Conservation (phyloP, 2,797 vertebrate genomes). For the Channallabes apus region DNA sequence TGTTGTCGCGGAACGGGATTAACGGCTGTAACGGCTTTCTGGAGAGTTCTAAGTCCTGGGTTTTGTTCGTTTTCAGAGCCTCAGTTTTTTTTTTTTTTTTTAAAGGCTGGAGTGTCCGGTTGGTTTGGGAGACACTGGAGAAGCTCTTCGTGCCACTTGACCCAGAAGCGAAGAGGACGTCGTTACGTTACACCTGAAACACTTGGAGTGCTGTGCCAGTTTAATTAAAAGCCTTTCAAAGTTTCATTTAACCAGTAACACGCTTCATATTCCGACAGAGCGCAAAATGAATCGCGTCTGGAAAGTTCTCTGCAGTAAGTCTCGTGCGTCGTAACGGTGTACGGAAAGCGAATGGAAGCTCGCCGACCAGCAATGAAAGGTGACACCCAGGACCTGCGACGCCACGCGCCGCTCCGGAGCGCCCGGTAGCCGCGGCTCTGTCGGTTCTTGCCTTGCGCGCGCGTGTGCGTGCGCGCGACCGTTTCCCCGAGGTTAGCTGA, state of each 20-base stretch:
- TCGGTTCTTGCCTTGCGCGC: constrained; percentile 11
- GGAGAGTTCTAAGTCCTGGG: not conserved
- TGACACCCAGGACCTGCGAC: constrained; percentile 61
- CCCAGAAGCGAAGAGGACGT: constrained; percentile 56
- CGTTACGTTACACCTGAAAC: constrained; percentile 1
- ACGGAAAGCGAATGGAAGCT: constrained; percentile 16
- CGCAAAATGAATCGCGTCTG: not conserved
- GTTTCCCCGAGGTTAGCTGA: constrained; percentile 46
- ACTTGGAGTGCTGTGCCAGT: not conserved
- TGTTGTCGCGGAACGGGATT: not conserved
- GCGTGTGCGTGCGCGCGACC: constrained; percentile 41
- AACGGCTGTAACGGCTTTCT: not conserved
- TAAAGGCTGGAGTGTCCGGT: constrained; percentile 18
- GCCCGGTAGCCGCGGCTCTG: constrained; percentile 27
- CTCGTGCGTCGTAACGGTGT: not conserved
- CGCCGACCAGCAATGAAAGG: constrained; percentile 37
- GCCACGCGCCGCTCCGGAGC: constrained; percentile 55
- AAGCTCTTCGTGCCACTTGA: constrained; percentile 67
- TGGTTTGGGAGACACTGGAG: constrained; percentile 64
- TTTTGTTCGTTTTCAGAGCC: not conserved
- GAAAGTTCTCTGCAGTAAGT: not conserved
- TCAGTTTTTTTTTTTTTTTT: not conserved
- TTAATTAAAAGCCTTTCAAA: not conserved
- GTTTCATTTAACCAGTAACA: not conserved
- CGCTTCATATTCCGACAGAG: not conserved